Percentiles rank a stretch among this genome's conserved stretches.
Conservation (phyloP, 2,113 vertebrate genomes). For the Paramormyrops kingsleyae region DNA sequence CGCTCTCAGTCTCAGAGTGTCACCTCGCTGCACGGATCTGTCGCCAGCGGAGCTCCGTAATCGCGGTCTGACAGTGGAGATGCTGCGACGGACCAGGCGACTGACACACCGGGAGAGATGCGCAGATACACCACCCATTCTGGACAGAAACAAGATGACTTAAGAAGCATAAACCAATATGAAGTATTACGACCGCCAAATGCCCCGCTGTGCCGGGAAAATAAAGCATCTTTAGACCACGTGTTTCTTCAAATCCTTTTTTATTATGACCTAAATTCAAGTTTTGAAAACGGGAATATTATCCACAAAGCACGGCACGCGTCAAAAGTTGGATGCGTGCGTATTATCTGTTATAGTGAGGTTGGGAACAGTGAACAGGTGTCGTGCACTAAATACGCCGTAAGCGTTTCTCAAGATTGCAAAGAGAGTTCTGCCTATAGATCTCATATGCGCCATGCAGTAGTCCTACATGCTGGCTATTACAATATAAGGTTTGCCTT, state of each 20-base stretch:
- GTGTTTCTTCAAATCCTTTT: not conserved
- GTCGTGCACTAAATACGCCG: not conserved
- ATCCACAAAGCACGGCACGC: not conserved
- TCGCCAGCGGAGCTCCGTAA: constrained; percentile 14
- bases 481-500: not conserved
- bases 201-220: not conserved
- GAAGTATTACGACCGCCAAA: not conserved
- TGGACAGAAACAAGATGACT: constrained; percentile 15
- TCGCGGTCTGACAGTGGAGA: constrained; percentile 19
- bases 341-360: not conserved
- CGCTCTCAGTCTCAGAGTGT: not conserved
- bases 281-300: not conserved
- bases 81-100: not conserved
- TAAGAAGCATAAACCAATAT: not conserved
- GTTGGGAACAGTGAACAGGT: not conserved
- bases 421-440: not conserved
- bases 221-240: not conserved
- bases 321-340: not conserved
- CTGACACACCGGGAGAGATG: not conserved
- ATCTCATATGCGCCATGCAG: not conserved
- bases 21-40: not conserved
- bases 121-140: constrained; percentile 15
- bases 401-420: not conserved
- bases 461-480: not conserved
- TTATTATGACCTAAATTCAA: not conserved